These are phyloP conservation scores for Bombus waltoni DNA, from an alignment of 1,140 invertebrate genomes.

Conservation along the genomic window DNA sequence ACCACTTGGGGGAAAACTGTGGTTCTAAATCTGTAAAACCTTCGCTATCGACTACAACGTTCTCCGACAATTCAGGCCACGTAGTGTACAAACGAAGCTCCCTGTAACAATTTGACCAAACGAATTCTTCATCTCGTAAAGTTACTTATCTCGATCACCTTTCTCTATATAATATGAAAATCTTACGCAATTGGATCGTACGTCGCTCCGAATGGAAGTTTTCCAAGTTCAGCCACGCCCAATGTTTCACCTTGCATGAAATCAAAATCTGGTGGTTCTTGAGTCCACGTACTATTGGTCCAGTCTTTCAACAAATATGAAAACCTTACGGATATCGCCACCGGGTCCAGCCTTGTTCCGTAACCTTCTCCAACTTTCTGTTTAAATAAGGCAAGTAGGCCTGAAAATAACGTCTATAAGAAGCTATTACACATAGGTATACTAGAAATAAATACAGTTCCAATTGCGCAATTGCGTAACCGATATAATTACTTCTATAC, in stretches of 20 bases:
- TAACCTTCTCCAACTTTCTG: conserved; percentile 87
- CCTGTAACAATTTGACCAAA: conserved; percentile 80
- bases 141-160: neutral
- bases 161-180: neutral
- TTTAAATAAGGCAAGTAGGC: conserved; percentile 90
- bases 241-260: conserved; percentile 85
- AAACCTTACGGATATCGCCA: conserved; percentile 90
- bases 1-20: conserved; percentile 91
- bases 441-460: neutral
- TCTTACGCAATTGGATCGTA: conserved; percentile 89
- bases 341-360: conserved; percentile 84
- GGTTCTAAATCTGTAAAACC: conserved; percentile 95
- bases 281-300: conserved; percentile 86
- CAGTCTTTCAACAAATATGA: conserved; percentile 92
- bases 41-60: conserved; percentile 93
- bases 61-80: conserved; percentile 94
- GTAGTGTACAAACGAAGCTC: conserved; percentile 91
- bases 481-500: neutral
- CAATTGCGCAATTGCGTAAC: neutral
- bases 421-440: neutral
- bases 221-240: conserved; percentile 83
- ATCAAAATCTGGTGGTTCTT: conserved; percentile 89
- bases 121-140: neutral
- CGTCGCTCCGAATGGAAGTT: conserved; percentile 92
- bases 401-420: conserved; percentile 76